phyloP scores from a whole-genome alignment of 2,888 invertebrate species.

The Euclidia mi region DNA sequence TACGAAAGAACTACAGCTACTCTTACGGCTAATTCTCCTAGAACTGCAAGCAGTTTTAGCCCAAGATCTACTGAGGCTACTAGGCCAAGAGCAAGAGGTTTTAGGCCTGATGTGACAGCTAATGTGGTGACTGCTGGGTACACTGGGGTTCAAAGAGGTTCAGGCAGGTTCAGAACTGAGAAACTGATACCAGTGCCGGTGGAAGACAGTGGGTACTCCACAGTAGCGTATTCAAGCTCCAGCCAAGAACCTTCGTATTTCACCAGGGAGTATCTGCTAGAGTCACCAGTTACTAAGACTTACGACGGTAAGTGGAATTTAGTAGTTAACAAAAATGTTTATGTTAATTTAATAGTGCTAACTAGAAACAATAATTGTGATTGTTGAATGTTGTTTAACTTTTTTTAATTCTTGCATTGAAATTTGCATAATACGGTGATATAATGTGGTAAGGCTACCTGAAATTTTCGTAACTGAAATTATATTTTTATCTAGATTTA shows the following conservation, averaged over 20 bases:
- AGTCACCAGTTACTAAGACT: conserved; percentile 83
- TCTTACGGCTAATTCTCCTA: conserved; percentile 33
- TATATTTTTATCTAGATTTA: too few species aligned
- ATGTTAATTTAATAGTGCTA: too few species aligned
- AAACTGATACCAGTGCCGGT: conserved; percentile 70
- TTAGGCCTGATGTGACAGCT: conserved; percentile 21
- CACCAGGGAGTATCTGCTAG: conserved; percentile 84
- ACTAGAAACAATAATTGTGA: too few species aligned
- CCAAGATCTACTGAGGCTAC: conserved; percentile 40
- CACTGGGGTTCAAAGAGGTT: conserved; percentile 34
- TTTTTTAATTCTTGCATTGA: too few species aligned
- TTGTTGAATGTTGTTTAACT: too few species aligned
- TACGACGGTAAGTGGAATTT: conserved; percentile 79
- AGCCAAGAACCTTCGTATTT: conserved; percentile 80
- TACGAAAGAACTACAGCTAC: conserved; percentile 37
- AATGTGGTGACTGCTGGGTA: conserved; percentile 33
- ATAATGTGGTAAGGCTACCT: too few species aligned
- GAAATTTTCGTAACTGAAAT: too few species aligned
- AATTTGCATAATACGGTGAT: too few species aligned
- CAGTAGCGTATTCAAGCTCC: conserved; percentile 68
- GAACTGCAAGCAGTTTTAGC: conserved; percentile 28
- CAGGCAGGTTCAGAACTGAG: conserved; percentile 46
- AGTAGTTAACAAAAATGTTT: too few species aligned
- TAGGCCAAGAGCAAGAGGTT: conserved; percentile 23
- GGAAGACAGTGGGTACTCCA: conserved; percentile 71